Conservation (phyloP, 2,113 vertebrate genomes). For the Baryphthengus martii region DNA sequence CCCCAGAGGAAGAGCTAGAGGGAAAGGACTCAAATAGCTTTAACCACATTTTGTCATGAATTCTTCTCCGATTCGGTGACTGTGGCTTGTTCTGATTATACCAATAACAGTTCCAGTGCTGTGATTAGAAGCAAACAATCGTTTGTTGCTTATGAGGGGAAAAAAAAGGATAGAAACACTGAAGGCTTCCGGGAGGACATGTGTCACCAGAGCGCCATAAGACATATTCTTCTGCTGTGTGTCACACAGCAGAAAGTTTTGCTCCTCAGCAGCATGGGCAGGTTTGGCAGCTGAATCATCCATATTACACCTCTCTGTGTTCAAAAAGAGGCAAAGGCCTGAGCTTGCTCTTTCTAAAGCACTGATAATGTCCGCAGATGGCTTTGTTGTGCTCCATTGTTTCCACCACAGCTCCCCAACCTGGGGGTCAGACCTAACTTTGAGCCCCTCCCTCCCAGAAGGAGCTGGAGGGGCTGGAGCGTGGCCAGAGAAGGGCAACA, state of each 20-base stretch:
- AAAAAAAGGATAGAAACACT: not conserved
- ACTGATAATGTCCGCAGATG: not conserved
- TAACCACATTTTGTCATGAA: constrained; percentile 19
- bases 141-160: not conserved
- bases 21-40: constrained; percentile 1
- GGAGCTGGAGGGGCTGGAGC: too few species aligned
- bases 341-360: not conserved
- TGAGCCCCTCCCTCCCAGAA: too few species aligned
- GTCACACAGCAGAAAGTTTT: not conserved
- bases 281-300: not conserved
- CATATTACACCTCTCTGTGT: not conserved
- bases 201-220: not conserved
- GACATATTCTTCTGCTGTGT: not conserved
- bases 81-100: not conserved
- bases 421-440: not conserved
- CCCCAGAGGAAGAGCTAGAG: not conserved
- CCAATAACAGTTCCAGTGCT: not conserved
- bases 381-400: not conserved
- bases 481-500: too few species aligned
- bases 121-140: not conserved
- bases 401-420: not conserved
- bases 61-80: not conserved
- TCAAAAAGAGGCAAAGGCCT: not conserved
- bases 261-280: not conserved
- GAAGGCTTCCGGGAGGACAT: not conserved